These are phyloP conservation scores for Rhinichthys osculus DNA, from an alignment of 2,797 vertebrate genomes.

Conservation along the genomic window DNA sequence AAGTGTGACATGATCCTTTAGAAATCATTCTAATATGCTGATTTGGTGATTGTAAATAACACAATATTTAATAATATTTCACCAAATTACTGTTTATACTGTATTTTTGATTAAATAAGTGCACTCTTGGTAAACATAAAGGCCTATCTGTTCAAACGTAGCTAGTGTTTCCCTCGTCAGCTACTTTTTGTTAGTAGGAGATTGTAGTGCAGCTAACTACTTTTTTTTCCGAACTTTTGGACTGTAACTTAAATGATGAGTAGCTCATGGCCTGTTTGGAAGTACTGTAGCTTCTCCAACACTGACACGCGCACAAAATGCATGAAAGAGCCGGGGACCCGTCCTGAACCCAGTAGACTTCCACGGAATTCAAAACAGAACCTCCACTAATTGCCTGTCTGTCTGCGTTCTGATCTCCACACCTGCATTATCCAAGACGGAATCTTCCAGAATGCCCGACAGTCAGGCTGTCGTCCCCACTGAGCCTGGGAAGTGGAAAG, in stretches of 20 bases:
- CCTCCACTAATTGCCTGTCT: constrained; percentile 58
- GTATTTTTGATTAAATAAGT: neutral
- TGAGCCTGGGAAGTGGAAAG: constrained; percentile 39
- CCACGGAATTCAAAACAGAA: constrained; percentile 58
- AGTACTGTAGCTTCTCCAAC: neutral
- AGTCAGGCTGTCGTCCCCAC: constrained; percentile 43
- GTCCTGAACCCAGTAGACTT: constrained; percentile 46
- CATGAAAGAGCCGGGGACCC: constrained; percentile 5
- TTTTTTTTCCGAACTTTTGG: neutral
- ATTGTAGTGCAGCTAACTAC: neutral
- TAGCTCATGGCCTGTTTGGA: neutral
- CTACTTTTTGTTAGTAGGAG: neutral
- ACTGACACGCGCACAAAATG: neutral
- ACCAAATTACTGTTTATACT: neutral
- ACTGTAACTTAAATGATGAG: neutral
- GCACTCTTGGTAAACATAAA: neutral
- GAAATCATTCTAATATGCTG: no score
- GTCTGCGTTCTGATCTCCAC: constrained; percentile 50
- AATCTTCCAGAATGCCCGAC: constrained; percentile 47
- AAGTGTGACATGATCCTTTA: no score
- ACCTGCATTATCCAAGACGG: constrained; percentile 50
- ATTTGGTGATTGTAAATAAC: no score
- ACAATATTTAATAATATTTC: no score
- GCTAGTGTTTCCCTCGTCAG: neutral
- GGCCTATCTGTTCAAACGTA: neutral